These are phyloP conservation scores for Luperina testacea DNA, from an alignment of 2,888 invertebrate species.

Conservation along the genomic window DNA sequence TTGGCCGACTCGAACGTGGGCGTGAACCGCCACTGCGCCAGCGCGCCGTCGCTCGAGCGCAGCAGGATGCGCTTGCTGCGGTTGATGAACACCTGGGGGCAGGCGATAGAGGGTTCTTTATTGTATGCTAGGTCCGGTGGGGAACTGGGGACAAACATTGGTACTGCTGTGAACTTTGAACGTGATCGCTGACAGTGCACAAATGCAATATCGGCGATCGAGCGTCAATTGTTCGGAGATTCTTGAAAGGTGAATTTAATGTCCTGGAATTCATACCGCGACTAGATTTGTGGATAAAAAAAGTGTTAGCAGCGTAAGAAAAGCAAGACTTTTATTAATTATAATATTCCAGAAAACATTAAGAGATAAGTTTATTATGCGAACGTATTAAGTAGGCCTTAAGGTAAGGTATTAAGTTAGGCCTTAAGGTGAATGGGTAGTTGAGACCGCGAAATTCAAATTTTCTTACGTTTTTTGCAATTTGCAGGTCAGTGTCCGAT, in stretches of 20 bases:
- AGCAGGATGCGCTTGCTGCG: constrained; percentile 83
- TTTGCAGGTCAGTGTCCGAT: no score
- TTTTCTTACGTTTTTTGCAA: no score
- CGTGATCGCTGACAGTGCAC: not conserved
- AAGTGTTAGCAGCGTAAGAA: not conserved
- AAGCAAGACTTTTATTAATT: not conserved
- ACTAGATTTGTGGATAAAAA: not conserved
- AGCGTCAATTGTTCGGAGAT: not conserved
- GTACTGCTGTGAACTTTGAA: not conserved
- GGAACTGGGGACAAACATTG: not conserved
- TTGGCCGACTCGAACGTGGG: constrained; percentile 86
- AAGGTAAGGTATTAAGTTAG: not conserved
- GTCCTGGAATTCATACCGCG: not conserved
- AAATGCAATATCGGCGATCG: not conserved
- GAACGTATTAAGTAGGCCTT: no score
- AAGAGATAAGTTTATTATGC: no score
- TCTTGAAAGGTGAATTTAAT: not conserved
- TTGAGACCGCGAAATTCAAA: no score
- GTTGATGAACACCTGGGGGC: constrained; percentile 84
- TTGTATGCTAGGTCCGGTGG: not conserved
- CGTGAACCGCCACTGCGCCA: constrained; percentile 86
- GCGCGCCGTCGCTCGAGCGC: constrained; percentile 79
- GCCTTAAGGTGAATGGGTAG: no score
- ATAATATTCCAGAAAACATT: no score
- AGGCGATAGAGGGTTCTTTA: no score